Evolutionary conservation across 2,888 invertebrate genomes (phyloP).

Genomic region (Agonopterix heracliana): DNA sequence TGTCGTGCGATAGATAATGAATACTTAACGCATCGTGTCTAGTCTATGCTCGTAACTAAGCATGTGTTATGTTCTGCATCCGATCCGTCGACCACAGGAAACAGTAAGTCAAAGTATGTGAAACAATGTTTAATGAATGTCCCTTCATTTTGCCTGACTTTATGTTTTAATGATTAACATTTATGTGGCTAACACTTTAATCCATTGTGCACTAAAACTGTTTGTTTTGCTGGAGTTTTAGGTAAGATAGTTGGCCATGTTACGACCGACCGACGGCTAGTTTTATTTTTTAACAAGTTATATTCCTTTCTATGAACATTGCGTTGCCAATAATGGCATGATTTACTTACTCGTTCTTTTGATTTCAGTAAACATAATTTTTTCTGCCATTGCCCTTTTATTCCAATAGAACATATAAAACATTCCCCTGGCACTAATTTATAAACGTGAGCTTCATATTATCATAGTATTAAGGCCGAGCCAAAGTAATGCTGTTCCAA

Average conservation of each 20-base stretch:
- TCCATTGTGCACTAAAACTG: constrained; percentile 48
- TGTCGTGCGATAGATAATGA: constrained; percentile 25
- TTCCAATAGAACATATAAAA: too few relatives aligned
- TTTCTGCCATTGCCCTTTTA: too few relatives aligned
- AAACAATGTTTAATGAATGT: constrained; percentile 45
- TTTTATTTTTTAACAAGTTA: constrained; percentile 17
- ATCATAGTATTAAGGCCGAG: too few relatives aligned
- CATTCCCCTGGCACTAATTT: too few relatives aligned
- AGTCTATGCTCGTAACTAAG: constrained; percentile 64
- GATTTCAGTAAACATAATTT: too few relatives aligned
- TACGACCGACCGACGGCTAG: constrained; percentile 26
- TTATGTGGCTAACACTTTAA: constrained; percentile 68
- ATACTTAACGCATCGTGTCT: constrained; percentile 41
- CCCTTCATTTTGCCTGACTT: constrained; percentile 55
- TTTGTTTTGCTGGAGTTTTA: constrained; percentile 44
- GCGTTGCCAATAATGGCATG: constrained; percentile 32
- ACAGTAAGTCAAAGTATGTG: constrained; percentile 83
- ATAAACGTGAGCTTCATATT: too few relatives aligned
- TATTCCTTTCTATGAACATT: constrained; percentile 24
- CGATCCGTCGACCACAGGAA: constrained; percentile 81
- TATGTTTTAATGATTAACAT: constrained; percentile 53
- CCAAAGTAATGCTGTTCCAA: too few relatives aligned
- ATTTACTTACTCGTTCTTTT: background rate
- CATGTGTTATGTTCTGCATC: constrained; percentile 75
- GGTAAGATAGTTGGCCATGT: constrained; percentile 26